Evolutionary conservation across 1,140 invertebrate species (phyloP).

Genomic region (Chrysopa pallens): DNA sequence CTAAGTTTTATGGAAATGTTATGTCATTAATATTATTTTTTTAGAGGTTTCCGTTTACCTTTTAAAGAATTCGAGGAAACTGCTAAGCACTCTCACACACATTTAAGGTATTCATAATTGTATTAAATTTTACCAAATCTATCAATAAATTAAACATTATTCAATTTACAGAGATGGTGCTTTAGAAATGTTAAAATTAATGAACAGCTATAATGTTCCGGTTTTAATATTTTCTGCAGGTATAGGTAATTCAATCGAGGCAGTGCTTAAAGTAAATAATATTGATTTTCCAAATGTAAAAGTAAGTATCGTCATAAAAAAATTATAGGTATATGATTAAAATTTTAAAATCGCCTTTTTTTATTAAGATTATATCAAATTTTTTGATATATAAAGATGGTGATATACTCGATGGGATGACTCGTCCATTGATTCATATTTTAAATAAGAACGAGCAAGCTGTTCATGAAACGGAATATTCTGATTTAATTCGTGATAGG

Average conservation of each 20-base stretch:
- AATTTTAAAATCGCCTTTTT: not conserved
- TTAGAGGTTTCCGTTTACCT: constrained; percentile 39
- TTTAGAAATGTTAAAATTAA: constrained; percentile 45
- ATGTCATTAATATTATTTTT: constrained; percentile 12
- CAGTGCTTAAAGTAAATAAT: constrained; percentile 51
- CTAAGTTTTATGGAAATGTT: too few species aligned
- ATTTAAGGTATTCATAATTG: not conserved
- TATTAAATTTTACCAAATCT: not conserved
- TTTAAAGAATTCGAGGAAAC: constrained; percentile 36
- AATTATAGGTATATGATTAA: not conserved
- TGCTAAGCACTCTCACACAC: constrained; percentile 9
- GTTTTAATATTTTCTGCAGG: constrained; percentile 88
- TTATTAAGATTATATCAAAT: constrained; percentile 66
- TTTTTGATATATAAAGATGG: constrained; percentile 63
- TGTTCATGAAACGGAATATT: constrained; percentile 59
- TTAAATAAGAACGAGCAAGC: constrained; percentile 87
- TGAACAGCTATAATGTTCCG: constrained; percentile 52
- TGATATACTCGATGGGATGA: constrained; percentile 44
- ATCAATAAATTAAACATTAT: constrained; percentile 18
- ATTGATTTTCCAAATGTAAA: constrained; percentile 60
- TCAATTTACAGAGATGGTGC: constrained; percentile 46
- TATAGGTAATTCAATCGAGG: constrained; percentile 67
- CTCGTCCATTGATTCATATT: constrained; percentile 58
- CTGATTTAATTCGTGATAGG: constrained; percentile 45
- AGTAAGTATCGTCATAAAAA: constrained; percentile 23